A percentile compares a stretch with the other conserved stretches of the same genome.
Evolutionary conservation across 2,113 vertebrate genomes (phyloP).

Genomic region (Bubo scandiacus): DNA sequence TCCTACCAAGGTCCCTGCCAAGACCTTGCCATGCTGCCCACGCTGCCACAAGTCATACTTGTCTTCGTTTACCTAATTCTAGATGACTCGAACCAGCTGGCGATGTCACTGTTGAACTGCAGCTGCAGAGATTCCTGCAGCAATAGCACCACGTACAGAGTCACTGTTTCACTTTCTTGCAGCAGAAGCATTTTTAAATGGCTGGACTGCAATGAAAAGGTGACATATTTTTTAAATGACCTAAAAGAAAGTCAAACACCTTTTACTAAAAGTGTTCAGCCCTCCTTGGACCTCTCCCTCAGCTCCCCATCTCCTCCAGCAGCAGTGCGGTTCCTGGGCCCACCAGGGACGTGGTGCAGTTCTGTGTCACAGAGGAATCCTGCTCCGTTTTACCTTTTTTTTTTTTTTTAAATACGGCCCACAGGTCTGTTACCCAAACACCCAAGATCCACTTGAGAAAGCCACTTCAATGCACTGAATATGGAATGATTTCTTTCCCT

Average conservation of each 20-base stretch:
- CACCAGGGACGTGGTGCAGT: neutral
- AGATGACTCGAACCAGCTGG: neutral
- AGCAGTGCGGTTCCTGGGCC: neutral
- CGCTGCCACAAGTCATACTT: neutral
- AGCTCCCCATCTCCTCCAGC: neutral
- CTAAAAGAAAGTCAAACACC: neutral
- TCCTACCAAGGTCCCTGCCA: neutral
- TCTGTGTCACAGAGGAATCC: neutral
- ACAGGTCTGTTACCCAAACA: neutral
- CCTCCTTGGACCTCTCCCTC: neutral
- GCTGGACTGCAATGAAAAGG: neutral
- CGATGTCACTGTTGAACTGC: neutral
- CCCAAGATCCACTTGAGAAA: neutral
- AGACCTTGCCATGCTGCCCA: neutral
- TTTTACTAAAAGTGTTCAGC: neutral
- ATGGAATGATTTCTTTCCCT: neutral
- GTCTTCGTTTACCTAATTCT: neutral
- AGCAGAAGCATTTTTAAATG: neutral
- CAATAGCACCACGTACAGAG: neutral
- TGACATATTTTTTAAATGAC: constrained; percentile 2
- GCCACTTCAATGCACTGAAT: neutral
- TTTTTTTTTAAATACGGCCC: neutral
- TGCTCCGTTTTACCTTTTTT: neutral
- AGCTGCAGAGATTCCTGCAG: neutral
- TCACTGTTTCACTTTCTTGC: neutral